Evolutionary conservation across 2,797 vertebrate genomes (phyloP).

Genomic region (Gymnoscopelus microlampas): DNA sequence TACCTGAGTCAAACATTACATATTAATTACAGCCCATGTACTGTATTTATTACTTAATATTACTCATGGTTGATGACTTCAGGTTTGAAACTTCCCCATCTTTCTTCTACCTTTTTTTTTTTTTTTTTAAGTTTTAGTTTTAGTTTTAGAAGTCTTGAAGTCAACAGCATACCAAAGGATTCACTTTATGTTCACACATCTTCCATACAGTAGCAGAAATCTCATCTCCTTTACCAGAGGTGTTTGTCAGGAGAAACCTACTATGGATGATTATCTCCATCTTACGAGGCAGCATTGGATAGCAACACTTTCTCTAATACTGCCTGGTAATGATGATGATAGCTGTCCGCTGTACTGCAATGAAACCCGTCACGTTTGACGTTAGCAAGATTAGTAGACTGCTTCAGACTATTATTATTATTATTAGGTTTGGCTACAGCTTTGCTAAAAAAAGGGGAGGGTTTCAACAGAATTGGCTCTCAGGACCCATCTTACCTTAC

Average conservation of each 20-base stretch:
- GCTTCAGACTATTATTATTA: background rate
- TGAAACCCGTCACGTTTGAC: conserved; percentile 29
- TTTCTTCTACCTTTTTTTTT: background rate
- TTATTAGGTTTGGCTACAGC: conserved; percentile 16
- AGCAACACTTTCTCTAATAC: conserved; percentile 95
- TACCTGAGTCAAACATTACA: background rate
- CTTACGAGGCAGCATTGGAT: conserved; percentile 99
- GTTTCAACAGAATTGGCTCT: conserved; percentile 76
- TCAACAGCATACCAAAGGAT: background rate
- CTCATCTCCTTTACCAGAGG: background rate
- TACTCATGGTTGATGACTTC: background rate
- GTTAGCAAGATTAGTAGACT: background rate
- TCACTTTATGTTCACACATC: background rate
- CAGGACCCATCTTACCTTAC: conserved; percentile 98
- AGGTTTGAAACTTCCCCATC: background rate
- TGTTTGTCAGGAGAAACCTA: background rate
- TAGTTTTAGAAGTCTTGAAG: background rate
- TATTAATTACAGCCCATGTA: background rate
- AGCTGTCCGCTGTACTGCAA: conserved; percentile 80
- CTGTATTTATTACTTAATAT: background rate
- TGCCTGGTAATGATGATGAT: conserved; percentile 99
- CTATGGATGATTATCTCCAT: conserved; percentile 89
- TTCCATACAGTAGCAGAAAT: background rate
- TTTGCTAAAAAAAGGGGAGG: conserved; percentile 16
- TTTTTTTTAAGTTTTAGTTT: too few relatives aligned